These are phyloP conservation scores for Lordiphosa andalusiaca DNA, from an alignment of 2,888 invertebrate genomes.

Conservation along the genomic window DNA sequence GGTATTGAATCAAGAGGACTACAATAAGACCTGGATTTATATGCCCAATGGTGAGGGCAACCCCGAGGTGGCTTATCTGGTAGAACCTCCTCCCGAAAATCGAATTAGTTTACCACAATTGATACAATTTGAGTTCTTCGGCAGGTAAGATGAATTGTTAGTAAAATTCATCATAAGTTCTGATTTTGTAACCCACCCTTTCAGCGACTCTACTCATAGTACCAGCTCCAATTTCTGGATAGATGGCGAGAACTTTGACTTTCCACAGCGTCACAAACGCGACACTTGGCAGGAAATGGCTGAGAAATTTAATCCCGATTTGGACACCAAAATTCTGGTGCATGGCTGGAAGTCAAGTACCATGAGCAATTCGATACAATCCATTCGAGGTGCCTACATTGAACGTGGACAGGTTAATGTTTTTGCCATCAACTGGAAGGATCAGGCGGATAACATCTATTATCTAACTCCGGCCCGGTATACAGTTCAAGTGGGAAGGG, in stretches of 20 bases:
- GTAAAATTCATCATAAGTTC: neutral
- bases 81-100: conserved; percentile 74
- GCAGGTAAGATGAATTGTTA: conserved; percentile 52
- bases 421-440: conserved; percentile 79
- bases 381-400: conserved; percentile 78
- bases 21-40: conserved; percentile 80
- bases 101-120: conserved; percentile 63
- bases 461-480: conserved; percentile 78
- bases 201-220: conserved; percentile 56
- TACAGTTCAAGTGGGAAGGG: conserved; percentile 78
- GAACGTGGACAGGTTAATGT: conserved; percentile 75
- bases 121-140: conserved; percentile 76
- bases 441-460: conserved; percentile 78
- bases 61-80: conserved; percentile 78
- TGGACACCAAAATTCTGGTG: conserved; percentile 79
- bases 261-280: conserved; percentile 64
- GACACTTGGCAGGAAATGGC: conserved; percentile 78
- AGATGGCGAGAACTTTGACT: conserved; percentile 51
- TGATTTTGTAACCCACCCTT: neutral
- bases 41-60: conserved; percentile 80
- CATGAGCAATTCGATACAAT: conserved; percentile 78
- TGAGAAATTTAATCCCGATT: conserved; percentile 74
- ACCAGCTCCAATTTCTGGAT: conserved; percentile 65
- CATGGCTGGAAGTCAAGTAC: conserved; percentile 80
- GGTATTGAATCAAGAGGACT: conserved; percentile 77